These are phyloP conservation scores for Trypoxylus dichotomus DNA, from an alignment of 1,140 invertebrate genomes.

Conservation along the genomic window DNA sequence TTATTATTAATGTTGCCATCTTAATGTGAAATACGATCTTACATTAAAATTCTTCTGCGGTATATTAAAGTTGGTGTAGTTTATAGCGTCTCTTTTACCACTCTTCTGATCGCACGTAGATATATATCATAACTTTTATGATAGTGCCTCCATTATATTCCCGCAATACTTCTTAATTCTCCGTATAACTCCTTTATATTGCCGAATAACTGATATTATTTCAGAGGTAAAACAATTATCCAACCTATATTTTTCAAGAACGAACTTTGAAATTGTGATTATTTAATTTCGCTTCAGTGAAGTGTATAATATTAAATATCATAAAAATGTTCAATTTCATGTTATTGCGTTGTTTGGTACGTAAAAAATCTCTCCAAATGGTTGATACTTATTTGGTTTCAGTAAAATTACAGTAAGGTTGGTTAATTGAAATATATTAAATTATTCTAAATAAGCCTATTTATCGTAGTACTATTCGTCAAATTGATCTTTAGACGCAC, in stretches of 20 bases:
- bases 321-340: too few relatives aligned
- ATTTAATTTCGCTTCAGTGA: too few relatives aligned
- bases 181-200: neutral
- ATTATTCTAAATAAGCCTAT: too few relatives aligned
- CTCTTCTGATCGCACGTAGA: neutral
- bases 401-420: too few relatives aligned
- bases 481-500: too few relatives aligned
- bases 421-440: too few relatives aligned
- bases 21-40: conserved; percentile 23
- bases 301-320: too few relatives aligned
- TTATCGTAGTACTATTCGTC: too few relatives aligned
- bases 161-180: neutral
- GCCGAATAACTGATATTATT: neutral
- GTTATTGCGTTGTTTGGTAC: too few relatives aligned
- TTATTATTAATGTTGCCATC: conserved; percentile 23
- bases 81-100: neutral
- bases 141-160: neutral
- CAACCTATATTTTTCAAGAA: neutral
- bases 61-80: conserved; percentile 20
- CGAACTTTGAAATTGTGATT: too few relatives aligned
- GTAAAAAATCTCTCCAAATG: too few relatives aligned
- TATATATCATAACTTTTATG: neutral
- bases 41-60: conserved; percentile 15
- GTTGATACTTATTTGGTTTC: too few relatives aligned
- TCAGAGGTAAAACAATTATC: neutral